phyloP scores from a whole-genome alignment of 2,113 vertebrate species.

The Climacteris rufus region DNA sequence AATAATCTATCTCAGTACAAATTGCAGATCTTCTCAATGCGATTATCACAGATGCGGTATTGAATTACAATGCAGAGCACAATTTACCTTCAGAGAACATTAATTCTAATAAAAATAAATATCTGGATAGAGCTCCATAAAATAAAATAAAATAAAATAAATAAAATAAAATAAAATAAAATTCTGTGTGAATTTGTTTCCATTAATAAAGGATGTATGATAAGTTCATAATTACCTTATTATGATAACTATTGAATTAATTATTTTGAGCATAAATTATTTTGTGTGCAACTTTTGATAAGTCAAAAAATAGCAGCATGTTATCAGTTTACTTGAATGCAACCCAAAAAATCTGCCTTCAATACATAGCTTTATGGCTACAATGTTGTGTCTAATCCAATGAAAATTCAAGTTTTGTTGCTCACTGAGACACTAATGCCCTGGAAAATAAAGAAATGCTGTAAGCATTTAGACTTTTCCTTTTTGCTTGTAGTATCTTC shows the following conservation, averaged over 20 bases:
- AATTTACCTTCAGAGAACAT: not conserved
- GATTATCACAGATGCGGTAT: not conserved
- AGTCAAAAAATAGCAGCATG: not conserved
- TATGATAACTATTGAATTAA: slow-evolving; percentile 26
- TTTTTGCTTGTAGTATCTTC: not conserved
- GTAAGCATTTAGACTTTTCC: not conserved
- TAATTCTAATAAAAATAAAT: slow-evolving; percentile 7
- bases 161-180: not conserved
- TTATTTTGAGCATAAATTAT: not conserved
- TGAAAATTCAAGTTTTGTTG: not conserved
- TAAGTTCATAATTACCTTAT: not conserved
- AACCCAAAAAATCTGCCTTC: not conserved
- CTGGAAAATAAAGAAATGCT: not conserved
- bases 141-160: not conserved
- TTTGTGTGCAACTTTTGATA: not conserved
- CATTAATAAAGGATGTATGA: not conserved
- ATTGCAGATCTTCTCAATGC: not conserved
- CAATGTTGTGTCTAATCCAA: not conserved
- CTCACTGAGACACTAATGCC: not conserved
- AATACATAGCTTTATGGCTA: not conserved
- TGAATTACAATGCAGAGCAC: not conserved
- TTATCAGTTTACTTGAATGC: not conserved
- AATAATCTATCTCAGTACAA: not conserved
- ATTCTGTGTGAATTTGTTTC: not conserved
- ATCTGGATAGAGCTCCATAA: not conserved